These are phyloP conservation scores for Craniophora ligustri DNA, from an alignment of 2,888 invertebrate species.

Conservation along the genomic window DNA sequence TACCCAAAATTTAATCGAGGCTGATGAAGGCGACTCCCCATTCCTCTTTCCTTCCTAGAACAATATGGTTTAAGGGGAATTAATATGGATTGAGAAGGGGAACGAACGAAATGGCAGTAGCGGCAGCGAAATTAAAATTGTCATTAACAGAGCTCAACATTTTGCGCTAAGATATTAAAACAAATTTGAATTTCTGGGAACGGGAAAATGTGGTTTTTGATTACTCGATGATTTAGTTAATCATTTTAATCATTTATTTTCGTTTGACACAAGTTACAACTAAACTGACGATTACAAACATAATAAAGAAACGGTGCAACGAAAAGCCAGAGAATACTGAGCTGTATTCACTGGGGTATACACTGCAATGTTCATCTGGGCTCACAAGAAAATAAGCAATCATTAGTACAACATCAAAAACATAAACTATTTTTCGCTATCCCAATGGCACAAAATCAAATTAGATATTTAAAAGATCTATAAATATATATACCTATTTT, in stretches of 20 bases:
- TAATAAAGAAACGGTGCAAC: too few relatives aligned
- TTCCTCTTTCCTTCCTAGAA: conserved; percentile 9
- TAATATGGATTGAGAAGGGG: conserved; percentile 23
- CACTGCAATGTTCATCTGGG: too few relatives aligned
- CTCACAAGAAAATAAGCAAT: too few relatives aligned
- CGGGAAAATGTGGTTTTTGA: conserved; percentile 1
- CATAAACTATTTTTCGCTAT: too few relatives aligned
- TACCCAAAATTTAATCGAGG: neutral
- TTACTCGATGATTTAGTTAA: conserved; percentile 30
- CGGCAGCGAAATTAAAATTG: conserved; percentile 34
- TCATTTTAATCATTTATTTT: neutral
- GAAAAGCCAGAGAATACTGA: too few relatives aligned
- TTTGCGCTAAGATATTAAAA: conserved; percentile 36
- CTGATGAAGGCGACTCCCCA: neutral
- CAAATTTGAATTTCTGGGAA: conserved; percentile 26
- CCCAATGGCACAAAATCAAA: too few relatives aligned
- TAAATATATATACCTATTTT: too few relatives aligned
- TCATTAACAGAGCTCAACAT: conserved; percentile 29
- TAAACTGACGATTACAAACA: too few relatives aligned
- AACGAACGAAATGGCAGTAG: conserved; percentile 28
- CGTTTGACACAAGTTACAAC: too few relatives aligned
- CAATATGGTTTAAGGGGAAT: conserved; percentile 24
- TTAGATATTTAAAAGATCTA: too few relatives aligned
- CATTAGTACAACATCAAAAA: too few relatives aligned
- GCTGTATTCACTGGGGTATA: too few relatives aligned